phyloP scores from a whole-genome alignment of 2,888 invertebrate species.

The Leptopterna dolabrata region DNA sequence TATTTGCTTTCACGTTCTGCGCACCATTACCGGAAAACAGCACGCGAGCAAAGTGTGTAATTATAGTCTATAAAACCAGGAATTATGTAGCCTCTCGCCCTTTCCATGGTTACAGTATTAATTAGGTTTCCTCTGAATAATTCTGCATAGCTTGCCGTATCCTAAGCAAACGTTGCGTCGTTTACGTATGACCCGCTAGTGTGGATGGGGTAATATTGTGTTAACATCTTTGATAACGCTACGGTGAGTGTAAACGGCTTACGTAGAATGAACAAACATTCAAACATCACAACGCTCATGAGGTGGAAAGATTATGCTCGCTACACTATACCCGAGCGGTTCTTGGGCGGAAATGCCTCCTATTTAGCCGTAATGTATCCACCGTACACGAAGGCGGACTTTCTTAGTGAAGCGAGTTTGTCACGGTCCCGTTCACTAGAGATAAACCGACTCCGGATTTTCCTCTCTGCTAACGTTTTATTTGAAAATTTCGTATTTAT shows the following conservation, averaged over 20 bases:
- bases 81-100: background rate
- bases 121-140: background rate
- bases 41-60: background rate
- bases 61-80: background rate
- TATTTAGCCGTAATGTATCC: constrained; percentile 3
- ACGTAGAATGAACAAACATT: constrained; percentile 13
- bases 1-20: no score
- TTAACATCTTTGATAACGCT: constrained; percentile 16
- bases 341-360: background rate
- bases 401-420: background rate
- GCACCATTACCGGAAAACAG: background rate
- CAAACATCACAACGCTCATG: constrained; percentile 21
- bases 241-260: constrained; percentile 16
- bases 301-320: constrained; percentile 17
- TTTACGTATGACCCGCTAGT: background rate
- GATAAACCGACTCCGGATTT: background rate
- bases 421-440: background rate
- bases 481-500: background rate
- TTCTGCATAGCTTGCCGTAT: constrained; percentile 10
- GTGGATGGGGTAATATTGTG: constrained; percentile 9
- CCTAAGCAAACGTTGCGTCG: constrained; percentile 6
- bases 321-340: background rate
- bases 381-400: background rate
- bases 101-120: background rate
- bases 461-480: background rate